Evolutionary conservation across 2,888 invertebrate species (phyloP).

Genomic region (Hofmannophila pseudospretella): DNA sequence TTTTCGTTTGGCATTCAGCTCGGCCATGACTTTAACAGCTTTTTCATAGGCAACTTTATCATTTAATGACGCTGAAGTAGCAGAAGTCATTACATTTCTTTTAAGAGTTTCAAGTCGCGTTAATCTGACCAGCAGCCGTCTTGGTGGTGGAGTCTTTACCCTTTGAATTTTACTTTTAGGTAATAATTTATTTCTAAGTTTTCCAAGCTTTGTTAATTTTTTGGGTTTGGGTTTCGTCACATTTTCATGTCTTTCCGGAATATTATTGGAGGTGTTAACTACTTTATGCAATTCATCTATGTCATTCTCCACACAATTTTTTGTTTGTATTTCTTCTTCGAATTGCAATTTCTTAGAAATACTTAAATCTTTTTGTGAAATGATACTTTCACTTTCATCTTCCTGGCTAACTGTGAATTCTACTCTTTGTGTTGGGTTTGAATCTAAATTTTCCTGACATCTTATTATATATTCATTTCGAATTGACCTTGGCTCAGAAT

Average conservation of each 20-base stretch:
- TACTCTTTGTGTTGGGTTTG: neutral
- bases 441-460: neutral
- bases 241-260: conserved; percentile 7
- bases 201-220: conserved; percentile 45
- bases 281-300: too few relatives aligned
- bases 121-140: conserved; percentile 21
- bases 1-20: conserved; percentile 35
- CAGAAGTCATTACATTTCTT: conserved; percentile 18
- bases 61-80: conserved; percentile 30
- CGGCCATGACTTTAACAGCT: conserved; percentile 48
- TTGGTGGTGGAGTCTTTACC: conserved; percentile 17
- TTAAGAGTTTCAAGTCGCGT: conserved; percentile 16
- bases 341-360: neutral
- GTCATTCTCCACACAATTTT: neutral
- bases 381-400: neutral
- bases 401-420: neutral
- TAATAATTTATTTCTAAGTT: conserved; percentile 37
- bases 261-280: too few relatives aligned
- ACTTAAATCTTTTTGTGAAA: neutral
- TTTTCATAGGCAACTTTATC: conserved; percentile 50
- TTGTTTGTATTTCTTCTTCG: conserved; percentile 4
- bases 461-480: neutral
- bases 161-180: conserved; percentile 50
- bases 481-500: neutral
- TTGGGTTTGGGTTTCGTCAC: conserved; percentile 18